Percentiles rank a stretch among this genome's conserved stretches.
Evolutionary conservation across 64 coral and sea anemone species (phyloP).

Genomic region (Astreopora myriophthalma): DNA sequence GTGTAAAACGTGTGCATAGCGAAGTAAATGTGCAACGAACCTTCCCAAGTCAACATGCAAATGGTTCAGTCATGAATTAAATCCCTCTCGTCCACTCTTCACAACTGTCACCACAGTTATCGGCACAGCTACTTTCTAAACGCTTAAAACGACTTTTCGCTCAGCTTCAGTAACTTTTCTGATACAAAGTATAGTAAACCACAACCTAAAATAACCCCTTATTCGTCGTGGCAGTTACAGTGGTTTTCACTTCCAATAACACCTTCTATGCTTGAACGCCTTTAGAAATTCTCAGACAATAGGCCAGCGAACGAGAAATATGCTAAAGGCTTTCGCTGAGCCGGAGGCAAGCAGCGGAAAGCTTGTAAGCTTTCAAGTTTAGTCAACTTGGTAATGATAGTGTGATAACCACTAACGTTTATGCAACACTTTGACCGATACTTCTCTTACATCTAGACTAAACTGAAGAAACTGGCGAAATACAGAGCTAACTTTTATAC

Average conservation of each 20-base stretch:
- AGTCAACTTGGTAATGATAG: neutral
- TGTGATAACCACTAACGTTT: neutral
- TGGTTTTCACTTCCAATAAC: neutral
- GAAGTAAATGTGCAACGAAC: neutral
- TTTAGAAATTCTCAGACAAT: constrained; percentile 49
- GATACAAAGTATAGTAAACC: neutral
- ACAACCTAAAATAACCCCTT: neutral
- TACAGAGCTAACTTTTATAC: neutral
- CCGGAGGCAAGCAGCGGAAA: neutral
- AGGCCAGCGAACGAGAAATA: neutral
- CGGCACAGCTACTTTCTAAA: neutral
- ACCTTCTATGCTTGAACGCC: constrained; percentile 14
- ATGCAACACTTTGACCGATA: neutral
- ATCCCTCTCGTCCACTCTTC: neutral
- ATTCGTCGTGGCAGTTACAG: neutral
- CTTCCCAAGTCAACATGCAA: neutral
- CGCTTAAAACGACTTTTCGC: neutral
- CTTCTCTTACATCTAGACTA: neutral
- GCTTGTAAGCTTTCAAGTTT: neutral
- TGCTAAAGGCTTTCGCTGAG: neutral
- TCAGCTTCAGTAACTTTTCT: neutral
- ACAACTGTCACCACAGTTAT: neutral
- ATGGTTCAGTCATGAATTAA: neutral
- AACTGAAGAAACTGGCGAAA: neutral
- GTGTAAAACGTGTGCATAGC: neutral